These are phyloP conservation scores for Sebastes miniatus DNA, from an alignment of 2,797 vertebrate genomes.

Conservation along the genomic window DNA sequence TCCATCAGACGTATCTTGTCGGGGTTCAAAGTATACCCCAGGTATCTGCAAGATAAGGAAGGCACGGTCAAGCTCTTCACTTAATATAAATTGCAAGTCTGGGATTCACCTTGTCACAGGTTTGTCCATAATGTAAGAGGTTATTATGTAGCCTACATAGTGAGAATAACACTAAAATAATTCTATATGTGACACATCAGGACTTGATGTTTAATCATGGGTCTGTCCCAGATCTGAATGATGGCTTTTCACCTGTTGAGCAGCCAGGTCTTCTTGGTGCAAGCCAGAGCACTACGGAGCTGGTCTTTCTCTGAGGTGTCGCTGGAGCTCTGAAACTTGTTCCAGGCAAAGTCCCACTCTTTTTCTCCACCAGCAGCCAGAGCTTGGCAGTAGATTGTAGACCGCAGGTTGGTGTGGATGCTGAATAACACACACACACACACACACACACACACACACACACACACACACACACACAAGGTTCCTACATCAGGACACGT, in stretches of 20 bases:
- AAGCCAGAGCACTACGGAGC: slow-evolving; percentile 84
- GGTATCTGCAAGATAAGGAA: slow-evolving; percentile 83
- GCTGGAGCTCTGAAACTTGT: slow-evolving; percentile 51
- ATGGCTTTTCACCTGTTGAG: slow-evolving; percentile 85
- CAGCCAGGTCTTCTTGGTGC: slow-evolving; percentile 88
- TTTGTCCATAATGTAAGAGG: neutral
- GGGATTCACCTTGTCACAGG: neutral
- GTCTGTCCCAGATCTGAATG: neutral
- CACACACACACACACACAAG: neutral
- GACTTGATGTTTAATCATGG: neutral
- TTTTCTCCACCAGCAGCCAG: slow-evolving; percentile 80
- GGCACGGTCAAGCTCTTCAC: neutral
- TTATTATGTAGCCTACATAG: no score
- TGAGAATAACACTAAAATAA: neutral
- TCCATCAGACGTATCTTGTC: slow-evolving; percentile 86
- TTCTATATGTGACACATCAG: neutral
- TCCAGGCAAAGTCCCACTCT: slow-evolving; percentile 91
- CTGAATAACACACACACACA: slow-evolving; percentile 24
- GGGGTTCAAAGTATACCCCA: slow-evolving; percentile 86
- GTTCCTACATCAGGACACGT: neutral
- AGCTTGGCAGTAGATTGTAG: slow-evolving; percentile 88
- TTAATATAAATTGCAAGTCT: neutral
- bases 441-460: neutral
- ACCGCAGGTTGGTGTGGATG: slow-evolving; percentile 88
- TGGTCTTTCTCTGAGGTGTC: slow-evolving; percentile 84